phyloP scores from a whole-genome alignment of 1,140 invertebrate genomes.

The Solen grandis region DNA sequence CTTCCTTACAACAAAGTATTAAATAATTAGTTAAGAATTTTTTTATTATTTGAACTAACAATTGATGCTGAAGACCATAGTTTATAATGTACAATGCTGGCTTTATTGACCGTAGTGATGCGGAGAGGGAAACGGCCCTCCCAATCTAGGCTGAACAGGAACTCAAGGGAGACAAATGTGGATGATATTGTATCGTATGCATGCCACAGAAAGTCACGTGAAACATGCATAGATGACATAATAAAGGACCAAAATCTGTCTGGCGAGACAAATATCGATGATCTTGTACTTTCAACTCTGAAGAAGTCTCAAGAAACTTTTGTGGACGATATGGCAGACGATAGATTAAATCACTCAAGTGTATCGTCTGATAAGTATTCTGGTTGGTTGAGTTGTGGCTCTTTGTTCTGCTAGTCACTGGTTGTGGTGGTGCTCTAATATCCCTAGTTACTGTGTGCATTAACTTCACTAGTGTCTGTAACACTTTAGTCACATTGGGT shows the following conservation, averaged over 20 bases:
- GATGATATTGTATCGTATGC: constrained; percentile 59
- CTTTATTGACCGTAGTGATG: constrained; percentile 27
- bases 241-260: constrained; percentile 30
- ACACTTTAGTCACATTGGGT: no score
- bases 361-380: neutral
- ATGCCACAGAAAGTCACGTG: constrained; percentile 33
- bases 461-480: no score
- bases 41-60: no score
- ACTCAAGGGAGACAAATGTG: constrained; percentile 63
- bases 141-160: constrained; percentile 45
- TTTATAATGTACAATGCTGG: no score
- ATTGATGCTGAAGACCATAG: no score
- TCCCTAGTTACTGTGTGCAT: no score
- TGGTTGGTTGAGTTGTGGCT: constrained; percentile 46
- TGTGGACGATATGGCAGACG: constrained; percentile 28
- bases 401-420: constrained; percentile 27
- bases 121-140: constrained; percentile 32
- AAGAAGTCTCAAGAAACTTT: constrained; percentile 6
- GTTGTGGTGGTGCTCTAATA: no score
- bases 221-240: constrained; percentile 48
- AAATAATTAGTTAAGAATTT: no score
- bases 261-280: constrained; percentile 35
- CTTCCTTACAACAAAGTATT: no score
- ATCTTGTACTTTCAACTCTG: constrained; percentile 21
- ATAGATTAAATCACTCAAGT: neutral